Percentiles rank a stretch among this genome's conserved stretches.
Evolutionary conservation across 2,888 invertebrate genomes (phyloP).

Genomic region (Anoplius nigerrimus): DNA sequence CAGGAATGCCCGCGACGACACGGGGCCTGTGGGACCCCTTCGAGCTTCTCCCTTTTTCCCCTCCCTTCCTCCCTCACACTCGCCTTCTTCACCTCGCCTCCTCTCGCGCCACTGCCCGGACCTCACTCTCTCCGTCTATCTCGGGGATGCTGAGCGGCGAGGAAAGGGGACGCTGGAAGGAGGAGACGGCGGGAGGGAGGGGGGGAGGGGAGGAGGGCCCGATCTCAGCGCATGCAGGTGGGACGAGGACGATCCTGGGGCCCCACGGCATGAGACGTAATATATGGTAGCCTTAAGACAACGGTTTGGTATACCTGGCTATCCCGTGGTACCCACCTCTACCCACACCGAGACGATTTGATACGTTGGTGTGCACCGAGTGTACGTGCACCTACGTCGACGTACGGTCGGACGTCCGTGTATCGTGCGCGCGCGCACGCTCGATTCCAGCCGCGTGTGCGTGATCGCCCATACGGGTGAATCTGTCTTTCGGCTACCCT

Average conservation of each 20-base stretch:
- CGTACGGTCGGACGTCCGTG: too few species aligned
- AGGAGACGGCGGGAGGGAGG: slow-evolving; percentile 34
- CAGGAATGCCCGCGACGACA: slow-evolving; percentile 73
- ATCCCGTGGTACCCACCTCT: slow-evolving; percentile 49
- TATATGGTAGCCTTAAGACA: slow-evolving; percentile 70
- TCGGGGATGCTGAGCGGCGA: slow-evolving; percentile 33
- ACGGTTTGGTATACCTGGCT: slow-evolving; percentile 62
- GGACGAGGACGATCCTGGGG: slow-evolving; percentile 42
- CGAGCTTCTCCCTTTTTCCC: slow-evolving; percentile 35
- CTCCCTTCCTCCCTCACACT: slow-evolving; percentile 29
- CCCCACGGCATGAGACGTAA: slow-evolving; percentile 63
- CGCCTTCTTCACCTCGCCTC: slow-evolving; percentile 29
- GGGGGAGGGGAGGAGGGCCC: slow-evolving; percentile 37
- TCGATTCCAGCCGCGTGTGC: too few species aligned
- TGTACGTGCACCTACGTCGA: too few species aligned
- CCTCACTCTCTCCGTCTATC: slow-evolving; percentile 7
- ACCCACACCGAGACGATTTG: slow-evolving; percentile 28
- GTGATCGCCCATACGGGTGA: too few species aligned
- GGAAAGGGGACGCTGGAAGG: slow-evolving; percentile 32
- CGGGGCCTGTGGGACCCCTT: slow-evolving; percentile 68
- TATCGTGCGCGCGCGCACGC: too few species aligned
- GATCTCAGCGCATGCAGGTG: slow-evolving; percentile 44
- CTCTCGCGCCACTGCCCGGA: slow-evolving; percentile 7
- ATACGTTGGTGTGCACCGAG: too few species aligned
- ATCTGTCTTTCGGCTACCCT: too few species aligned